Conservation (phyloP, 1,140 invertebrate genomes). For the Drosophila ironensis region DNA sequence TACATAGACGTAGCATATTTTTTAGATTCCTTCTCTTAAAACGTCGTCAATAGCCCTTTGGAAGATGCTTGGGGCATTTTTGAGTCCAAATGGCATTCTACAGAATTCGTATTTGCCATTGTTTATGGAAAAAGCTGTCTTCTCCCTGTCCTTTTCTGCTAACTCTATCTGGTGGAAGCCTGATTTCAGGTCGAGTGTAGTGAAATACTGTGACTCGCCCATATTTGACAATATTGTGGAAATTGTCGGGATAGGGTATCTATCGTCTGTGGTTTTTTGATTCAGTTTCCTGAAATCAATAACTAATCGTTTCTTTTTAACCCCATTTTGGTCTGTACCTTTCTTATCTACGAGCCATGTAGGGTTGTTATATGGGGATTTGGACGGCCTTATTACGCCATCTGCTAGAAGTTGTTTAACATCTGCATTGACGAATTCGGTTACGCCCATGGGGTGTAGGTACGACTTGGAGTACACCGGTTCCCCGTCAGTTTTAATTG, state of each 20-base stretch:
- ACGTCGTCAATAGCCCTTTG: conserved; percentile 12
- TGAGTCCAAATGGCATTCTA: no score
- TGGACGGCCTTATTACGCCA: no score
- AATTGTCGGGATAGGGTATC: conserved; percentile 5
- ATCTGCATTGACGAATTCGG: no score
- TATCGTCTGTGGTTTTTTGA: neutral
- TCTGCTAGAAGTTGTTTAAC: no score
- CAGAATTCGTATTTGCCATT: no score
- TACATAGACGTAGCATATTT: neutral
- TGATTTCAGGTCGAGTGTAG: neutral
- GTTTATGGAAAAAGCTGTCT: neutral
- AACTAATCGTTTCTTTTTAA: neutral
- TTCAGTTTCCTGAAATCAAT: neutral
- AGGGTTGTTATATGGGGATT: no score
- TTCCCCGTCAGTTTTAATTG: no score
- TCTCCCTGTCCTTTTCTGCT: neutral
- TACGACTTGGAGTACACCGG: no score
- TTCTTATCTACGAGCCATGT: no score
- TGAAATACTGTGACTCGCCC: neutral
- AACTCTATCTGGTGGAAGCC: neutral
- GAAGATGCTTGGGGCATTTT: no score
- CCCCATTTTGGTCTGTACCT: no score
- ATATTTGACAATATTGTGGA: conserved; percentile 1
- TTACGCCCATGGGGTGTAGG: no score
- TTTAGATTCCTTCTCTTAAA: neutral